Evolutionary conservation across 1,140 invertebrate species (phyloP), one percentile per base, ranked within the genome.

Genomic region (Drosophila micromelanica): DNA sequence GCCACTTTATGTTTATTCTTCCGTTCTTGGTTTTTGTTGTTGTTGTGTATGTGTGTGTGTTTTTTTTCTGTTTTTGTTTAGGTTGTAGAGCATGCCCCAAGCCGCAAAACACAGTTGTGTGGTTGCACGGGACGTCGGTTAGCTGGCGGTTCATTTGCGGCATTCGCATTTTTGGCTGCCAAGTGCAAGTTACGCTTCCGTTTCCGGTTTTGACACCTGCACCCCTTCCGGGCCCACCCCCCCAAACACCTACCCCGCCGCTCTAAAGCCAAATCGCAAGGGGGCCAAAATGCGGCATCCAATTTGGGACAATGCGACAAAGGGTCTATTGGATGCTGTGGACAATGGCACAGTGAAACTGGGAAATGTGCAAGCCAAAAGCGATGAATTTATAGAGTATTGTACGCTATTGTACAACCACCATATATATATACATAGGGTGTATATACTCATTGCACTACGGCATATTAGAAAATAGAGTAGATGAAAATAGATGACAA

Each of bases 161-260:
- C 48, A 32, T 43, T 54, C 48, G 15, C 20, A 40, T 56, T 54
- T 43, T 45, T 15, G 52, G 63, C 52, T 69, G 68, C 40, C 59
- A 71, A 71, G 27, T 71, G 68, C 68, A 71, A 68, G 62, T 15
- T 48, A 57, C 60, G 45, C 48, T 64, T 75, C 73, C 73, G 73
- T 71, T 75, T 75, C 73, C 73, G 67, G 20, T 70, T 63, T 71
- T 71, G 52, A 75, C 73, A 75, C 68, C 60, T 75, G 67, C 42
- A 6, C 15, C 13, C 5, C 27, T 17, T 51, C n/a, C 30, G 13
- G 27, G 11, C 20, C n/a, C n/a, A n/a, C n/a, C n/a, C n/a, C n/a
- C 11, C 11, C 11, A 11, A 4, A 5, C 45, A 9, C 30, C 42
- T 13, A 3, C 12, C 15, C 6, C 2, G 5, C 40, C 9, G 12